Conservation (phyloP, 2,113 vertebrate species). For the Chaetodon auriga region DNA sequence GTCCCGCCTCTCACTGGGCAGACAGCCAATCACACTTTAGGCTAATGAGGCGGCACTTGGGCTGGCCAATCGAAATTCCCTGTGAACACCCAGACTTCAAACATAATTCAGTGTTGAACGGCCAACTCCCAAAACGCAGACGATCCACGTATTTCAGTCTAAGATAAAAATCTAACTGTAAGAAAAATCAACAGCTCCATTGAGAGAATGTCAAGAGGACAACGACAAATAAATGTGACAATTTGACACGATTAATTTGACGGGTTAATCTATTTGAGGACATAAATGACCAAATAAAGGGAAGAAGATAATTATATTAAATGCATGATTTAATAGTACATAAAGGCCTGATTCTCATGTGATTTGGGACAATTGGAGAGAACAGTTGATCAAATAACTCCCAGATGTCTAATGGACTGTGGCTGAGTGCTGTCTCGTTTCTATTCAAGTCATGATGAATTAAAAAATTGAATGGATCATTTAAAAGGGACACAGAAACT, state of each 20-base stretch:
- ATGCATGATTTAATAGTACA: slow-evolving; percentile 3
- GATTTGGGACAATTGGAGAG: slow-evolving; percentile 2
- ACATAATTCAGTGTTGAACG: neutral
- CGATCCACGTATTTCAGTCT: neutral
- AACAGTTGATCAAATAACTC: neutral
- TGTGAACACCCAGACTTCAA: neutral
- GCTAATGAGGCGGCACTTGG: too few relatives aligned
- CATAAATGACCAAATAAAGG: neutral
- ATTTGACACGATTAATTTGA: neutral
- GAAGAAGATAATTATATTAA: neutral
- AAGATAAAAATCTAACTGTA: neutral
- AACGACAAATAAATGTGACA: neutral
- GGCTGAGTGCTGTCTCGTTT: slow-evolving; percentile 4
- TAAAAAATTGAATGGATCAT: slow-evolving; percentile 14
- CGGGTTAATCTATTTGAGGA: neutral
- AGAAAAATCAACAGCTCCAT: neutral
- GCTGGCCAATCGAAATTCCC: too few relatives aligned
- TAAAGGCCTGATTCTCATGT: neutral
- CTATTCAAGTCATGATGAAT: slow-evolving; percentile 2
- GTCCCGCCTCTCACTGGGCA: too few relatives aligned
- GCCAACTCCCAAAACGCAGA: neutral
- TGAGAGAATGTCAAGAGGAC: neutral
- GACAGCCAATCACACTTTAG: too few relatives aligned
- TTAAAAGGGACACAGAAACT: neutral
- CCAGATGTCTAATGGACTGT: neutral